Base-by-base conservation (phyloP, 2,113 vertebrate species). In the Diglossa brunneiventris region DNA sequence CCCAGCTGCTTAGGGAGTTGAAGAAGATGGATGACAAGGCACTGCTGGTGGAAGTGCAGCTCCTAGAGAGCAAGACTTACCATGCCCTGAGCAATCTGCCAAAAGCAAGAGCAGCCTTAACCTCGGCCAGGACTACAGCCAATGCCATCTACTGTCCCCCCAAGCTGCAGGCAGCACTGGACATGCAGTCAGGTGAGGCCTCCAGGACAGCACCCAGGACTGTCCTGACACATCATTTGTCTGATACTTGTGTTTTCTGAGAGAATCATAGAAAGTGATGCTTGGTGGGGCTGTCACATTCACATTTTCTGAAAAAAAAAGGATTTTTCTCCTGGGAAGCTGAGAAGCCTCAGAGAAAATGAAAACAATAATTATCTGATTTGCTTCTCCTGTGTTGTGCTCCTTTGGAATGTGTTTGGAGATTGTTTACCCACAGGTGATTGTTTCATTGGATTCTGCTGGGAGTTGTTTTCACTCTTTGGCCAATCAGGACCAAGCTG, bases 1-100 rank as follows among this genome's bases (percentile, higher is more conserved):
- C 99, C 83, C 99, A 99, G 97, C 97, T 99, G 92, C 98, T 99
- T 12, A 98, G 98, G 90, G 99, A 99, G 78, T 98, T 99, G 95
- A 99, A 99, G 95, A 99, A 99, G 98, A 99, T 99, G 99, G 99
- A 99, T 31, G 99, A 99, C 97, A 99, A 99, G 97, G 99, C 99
- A n/a, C 98, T 99, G 93, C 97, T 99, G 96, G 99, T 99, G 74
- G 99, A 99, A 96, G 99, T 99, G 89, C 99, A 99, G 97, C 98
- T 99, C 90, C 97, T 99, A 70, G 99, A 99, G 97, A 99, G 99
- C 90, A 99, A 99, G 97, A 99, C 99, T 26, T 99, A 99, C 96
- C 99, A 99, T 78, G 99, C 99, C 74, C 98, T 99, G 97, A 99
- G 99, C 97, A 99, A 99, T 86, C 98, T 99, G 96, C 99, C 99